phyloP scores from a whole-genome alignment of 2,888 invertebrate species.

The Koerneria pararmatus region DNA sequence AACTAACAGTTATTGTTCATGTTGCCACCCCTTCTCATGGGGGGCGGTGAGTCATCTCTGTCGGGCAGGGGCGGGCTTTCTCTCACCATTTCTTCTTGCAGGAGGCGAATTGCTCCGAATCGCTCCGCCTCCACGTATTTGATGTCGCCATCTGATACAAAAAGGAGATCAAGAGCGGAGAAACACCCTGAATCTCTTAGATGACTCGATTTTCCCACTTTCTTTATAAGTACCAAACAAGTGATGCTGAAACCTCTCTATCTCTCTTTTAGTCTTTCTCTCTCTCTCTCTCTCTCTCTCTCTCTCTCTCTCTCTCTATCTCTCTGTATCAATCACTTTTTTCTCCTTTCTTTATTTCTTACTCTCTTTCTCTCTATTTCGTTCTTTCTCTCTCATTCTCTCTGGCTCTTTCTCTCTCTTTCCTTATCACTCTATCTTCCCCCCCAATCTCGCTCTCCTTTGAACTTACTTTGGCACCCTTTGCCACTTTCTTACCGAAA shows the following conservation, averaged over 20 bases:
- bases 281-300: background rate
- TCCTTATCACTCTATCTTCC: background rate
- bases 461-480: too few relatives aligned
- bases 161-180: background rate
- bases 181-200: too few relatives aligned
- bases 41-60: conserved; percentile 58
- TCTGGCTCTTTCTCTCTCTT: too few relatives aligned
- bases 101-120: conserved; percentile 46
- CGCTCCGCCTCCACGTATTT: conserved; percentile 53
- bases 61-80: conserved; percentile 59
- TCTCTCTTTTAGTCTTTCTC: background rate
- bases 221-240: too few relatives aligned
- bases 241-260: background rate
- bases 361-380: too few relatives aligned
- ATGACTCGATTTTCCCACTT: too few relatives aligned
- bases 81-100: conserved; percentile 57
- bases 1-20: too few relatives aligned
- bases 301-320: too few relatives aligned
- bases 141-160: conserved; percentile 24
- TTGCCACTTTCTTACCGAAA: too few relatives aligned
- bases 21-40: conserved; percentile 43
- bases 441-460: background rate
- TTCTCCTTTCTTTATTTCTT: too few relatives aligned
- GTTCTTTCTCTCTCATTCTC: too few relatives aligned
- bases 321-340: too few relatives aligned